These are phyloP conservation scores for Cotesia chilonis DNA, from an alignment of 1,140 invertebrate genomes.

Conservation along the genomic window DNA sequence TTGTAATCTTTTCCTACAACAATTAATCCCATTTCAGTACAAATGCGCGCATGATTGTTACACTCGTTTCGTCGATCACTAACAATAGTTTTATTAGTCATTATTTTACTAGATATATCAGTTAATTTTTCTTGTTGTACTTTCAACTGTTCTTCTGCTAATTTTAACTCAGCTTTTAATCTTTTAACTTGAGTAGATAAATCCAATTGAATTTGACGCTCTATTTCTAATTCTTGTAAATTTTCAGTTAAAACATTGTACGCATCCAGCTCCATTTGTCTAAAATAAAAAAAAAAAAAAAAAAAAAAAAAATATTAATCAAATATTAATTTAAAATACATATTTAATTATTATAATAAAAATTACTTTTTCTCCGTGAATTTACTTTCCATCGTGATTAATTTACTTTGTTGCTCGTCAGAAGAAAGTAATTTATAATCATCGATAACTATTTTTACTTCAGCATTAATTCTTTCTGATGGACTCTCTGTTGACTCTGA, in stretches of 20 bases:
- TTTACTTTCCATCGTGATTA: constrained; percentile 50
- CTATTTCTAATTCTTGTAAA: constrained; percentile 56
- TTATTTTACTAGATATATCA: constrained; percentile 52
- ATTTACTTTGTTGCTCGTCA: constrained; percentile 45
- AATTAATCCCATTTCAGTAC: constrained; percentile 53
- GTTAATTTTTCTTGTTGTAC: constrained; percentile 51
- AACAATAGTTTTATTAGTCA: constrained; percentile 52
- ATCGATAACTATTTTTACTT: constrained; percentile 43
- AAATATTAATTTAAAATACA: constrained; percentile 24
- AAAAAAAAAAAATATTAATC: constrained; percentile 17
- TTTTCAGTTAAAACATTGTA: constrained; percentile 55
- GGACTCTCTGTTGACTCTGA: background rate
- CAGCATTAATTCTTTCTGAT: background rate
- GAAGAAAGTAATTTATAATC: constrained; percentile 38
- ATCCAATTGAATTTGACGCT: constrained; percentile 52
- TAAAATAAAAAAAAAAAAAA: constrained; percentile 32
- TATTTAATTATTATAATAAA: background rate
- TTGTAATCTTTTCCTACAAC: constrained; percentile 58
- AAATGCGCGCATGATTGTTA: constrained; percentile 55
- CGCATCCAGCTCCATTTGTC: constrained; percentile 55
- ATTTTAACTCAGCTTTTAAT: constrained; percentile 50
- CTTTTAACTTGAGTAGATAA: constrained; percentile 51
- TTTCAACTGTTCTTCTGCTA: constrained; percentile 54
- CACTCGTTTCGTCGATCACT: constrained; percentile 55
- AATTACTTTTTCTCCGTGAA: constrained; percentile 57